Base-by-base conservation (phyloP, 2,888 invertebrate species). In the Odontothrips loti region DNA sequence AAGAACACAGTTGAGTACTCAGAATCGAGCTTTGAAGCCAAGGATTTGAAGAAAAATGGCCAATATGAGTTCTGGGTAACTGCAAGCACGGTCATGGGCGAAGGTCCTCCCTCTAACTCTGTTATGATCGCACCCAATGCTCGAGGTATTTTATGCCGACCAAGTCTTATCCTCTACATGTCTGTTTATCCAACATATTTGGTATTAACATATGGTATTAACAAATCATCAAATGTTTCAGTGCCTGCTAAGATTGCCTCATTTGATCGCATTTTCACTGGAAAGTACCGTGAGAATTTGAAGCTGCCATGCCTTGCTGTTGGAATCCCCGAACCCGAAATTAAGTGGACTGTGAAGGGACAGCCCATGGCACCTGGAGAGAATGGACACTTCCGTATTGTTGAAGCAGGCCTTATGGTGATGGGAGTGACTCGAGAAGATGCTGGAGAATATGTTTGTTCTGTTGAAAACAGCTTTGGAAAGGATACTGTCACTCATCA, bases 1-100 rank as follows among this genome's bases (percentile, higher is more conserved):
- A 79, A 47, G 23, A 79, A 79, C 12, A 47, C 68, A 10, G 48
- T 48, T 20, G 34, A 47, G 23, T 81, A n/a, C 23, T 81, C 34
- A 34, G 58, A 96, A 89, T 92, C 96, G 86, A 96, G 94, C 86
- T 95, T 94, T 87, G 95, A 96, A 86, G 95, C 96, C 20, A 93
- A 93, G 47, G 94, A 94, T 84, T 88, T 98, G 85, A 94, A 94
- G 85, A 91, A 91, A 86, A 93, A 93, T 84, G 92, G 93, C 83
- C 93, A 95, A 82, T 97, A 96, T 86, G 95, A 96, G 87, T 97
- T 97, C 89, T 96, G 96, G 94, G 96, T 97, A 0, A 96, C 96
- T 8, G 97, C 97, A 75, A 96, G 95, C 83, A 98, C 97, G 0
- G 94, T 94, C 84, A 96, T 97, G 86, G 97, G 97, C 0, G 97